Evolutionary conservation across 2,797 vertebrate genomes (phyloP).

Genomic region (Jordanella pulchra): DNA sequence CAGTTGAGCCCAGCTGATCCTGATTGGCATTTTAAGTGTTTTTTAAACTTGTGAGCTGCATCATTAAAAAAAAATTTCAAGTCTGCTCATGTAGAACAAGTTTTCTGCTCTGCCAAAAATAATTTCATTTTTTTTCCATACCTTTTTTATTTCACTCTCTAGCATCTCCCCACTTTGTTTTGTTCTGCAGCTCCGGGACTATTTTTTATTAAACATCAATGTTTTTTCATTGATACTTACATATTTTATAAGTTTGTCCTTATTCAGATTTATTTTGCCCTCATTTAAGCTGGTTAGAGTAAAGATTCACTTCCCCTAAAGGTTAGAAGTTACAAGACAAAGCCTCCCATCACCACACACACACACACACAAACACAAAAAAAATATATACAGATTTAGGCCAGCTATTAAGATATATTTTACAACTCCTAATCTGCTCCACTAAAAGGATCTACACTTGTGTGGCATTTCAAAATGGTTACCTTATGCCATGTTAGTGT

Average conservation of each 20-base stretch:
- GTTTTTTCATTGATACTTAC: slow-evolving; percentile 23
- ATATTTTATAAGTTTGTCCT: slow-evolving; percentile 18
- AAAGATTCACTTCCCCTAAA: neutral
- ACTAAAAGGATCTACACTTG: neutral
- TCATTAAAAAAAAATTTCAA: slow-evolving; percentile 66
- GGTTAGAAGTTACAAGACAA: neutral
- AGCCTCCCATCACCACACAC: too few relatives aligned
- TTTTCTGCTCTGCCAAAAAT: slow-evolving; percentile 35
- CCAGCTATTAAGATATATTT: neutral
- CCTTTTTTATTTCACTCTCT: slow-evolving; percentile 32
- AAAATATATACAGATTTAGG: neutral
- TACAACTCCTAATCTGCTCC: neutral
- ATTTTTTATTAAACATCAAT: slow-evolving; percentile 22
- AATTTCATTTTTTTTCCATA: slow-evolving; percentile 24
- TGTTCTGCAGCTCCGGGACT: slow-evolving; percentile 12
- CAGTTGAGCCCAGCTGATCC: slow-evolving; percentile 69
- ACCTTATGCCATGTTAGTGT: slow-evolving; percentile 70
- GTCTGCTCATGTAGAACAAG: slow-evolving; percentile 64
- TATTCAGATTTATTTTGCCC: slow-evolving; percentile 26
- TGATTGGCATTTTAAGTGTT: slow-evolving; percentile 89
- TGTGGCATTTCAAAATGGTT: slow-evolving; percentile 74
- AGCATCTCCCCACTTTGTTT: slow-evolving; percentile 16
- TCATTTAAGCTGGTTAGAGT: slow-evolving; percentile 13
- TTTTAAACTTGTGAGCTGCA: slow-evolving; percentile 83
- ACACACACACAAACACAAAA: too few relatives aligned